phyloP scores from a whole-genome alignment of 1,140 invertebrate species.

The Thalassaphorura encarpata region DNA sequence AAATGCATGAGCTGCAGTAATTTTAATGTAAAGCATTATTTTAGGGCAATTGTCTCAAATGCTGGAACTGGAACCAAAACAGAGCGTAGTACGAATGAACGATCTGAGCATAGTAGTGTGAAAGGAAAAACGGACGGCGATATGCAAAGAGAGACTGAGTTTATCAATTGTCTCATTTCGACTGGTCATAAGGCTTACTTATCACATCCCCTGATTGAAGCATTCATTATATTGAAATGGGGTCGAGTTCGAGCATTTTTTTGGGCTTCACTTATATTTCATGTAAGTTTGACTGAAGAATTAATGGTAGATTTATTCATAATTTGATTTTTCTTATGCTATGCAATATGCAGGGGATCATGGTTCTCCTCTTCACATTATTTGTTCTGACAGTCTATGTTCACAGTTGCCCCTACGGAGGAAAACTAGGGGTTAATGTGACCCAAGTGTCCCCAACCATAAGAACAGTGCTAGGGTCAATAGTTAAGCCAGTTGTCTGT shows the following conservation, averaged over 20 bases:
- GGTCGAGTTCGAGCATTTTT: constrained; percentile 68
- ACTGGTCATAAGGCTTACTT: constrained; percentile 61
- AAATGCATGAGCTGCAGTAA: neutral
- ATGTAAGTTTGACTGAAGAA: constrained; percentile 40
- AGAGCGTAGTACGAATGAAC: neutral
- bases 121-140: neutral
- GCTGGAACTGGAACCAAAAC: no score
- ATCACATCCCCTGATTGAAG: constrained; percentile 67
- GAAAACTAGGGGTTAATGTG: neutral
- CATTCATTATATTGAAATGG: constrained; percentile 70
- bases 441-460: neutral
- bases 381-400: constrained; percentile 8
- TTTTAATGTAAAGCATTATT: neutral
- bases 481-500: neutral
- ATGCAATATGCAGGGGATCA: constrained; percentile 32
- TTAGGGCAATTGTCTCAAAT: constrained; percentile 2
- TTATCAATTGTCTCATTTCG: constrained; percentile 62
- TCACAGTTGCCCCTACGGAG: neutral
- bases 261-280: constrained; percentile 62
- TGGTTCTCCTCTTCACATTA: constrained; percentile 9
- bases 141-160: constrained; percentile 51
- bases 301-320: neutral
- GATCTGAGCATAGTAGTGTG: neutral
- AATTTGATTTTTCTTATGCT: neutral
- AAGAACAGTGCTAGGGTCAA: neutral